Evolutionary conservation across 2,888 invertebrate species (phyloP), one percentile per base, ranked within the genome.

Genomic region (Zootermopsis nevadensis): DNA sequence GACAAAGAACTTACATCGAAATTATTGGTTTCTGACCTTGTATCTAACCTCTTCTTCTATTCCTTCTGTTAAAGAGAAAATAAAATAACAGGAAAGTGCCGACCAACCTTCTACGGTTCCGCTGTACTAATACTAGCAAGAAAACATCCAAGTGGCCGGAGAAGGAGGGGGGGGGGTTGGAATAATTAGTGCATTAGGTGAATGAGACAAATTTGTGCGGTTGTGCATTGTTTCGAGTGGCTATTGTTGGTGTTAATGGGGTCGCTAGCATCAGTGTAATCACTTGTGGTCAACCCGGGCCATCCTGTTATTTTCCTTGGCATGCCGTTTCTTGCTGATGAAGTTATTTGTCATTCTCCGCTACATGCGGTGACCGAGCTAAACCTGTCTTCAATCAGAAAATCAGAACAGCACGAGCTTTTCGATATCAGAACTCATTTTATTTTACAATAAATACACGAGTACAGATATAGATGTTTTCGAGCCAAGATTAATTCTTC

Each of bases 1-100:
- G 83, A 83, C 83, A 81, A 83, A 83, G 83, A 76, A 33, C 69
- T 53, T 67, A 60, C 81, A 76, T 42, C 81, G 42, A 66, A 83
- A 83, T 81, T 81, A 83, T 83, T 81, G 83, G 81, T 81, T 81
- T 83, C 83, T 83, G 76, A 80, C 83, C 83, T 80, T 42, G 69
- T 48, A 76, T 69, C 77, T 27, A 31, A 67, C 30, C 77, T 38
- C 38, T 76, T 82, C 76, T 72, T 69, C 72, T 38, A 22, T 35
- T 22, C 42, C 72, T 60, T 77, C 22, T 79, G 38, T 66, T 22
- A 19, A 33, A 77, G 33, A 55, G 55, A 42, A 24, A 77, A 83
- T 80, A 82, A 82, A 60, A 82, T 33, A 72, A 72, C 53, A 74
- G 24, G 72, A 35, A 74, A 74, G 35, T 35, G 19, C 53, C 77